Evolutionary conservation across 2,113 vertebrate genomes (phyloP), one percentile per base, ranked within the genome.

Genomic region (Ciconia stormi): DNA sequence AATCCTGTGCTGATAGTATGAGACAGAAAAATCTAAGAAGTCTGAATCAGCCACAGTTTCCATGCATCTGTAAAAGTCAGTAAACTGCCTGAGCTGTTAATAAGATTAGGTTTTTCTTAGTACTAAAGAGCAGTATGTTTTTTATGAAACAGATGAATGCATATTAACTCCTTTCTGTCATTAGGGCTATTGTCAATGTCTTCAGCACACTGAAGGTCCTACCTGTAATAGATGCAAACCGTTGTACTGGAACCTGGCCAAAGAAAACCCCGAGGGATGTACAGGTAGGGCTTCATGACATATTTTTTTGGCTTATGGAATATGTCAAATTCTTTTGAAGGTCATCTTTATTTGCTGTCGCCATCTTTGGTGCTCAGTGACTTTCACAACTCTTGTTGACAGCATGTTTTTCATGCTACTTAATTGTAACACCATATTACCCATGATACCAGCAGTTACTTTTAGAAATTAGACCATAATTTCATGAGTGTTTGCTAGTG

Each of bases 231-330:
- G 82, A 78, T 99, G 99, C 95, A 99, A 99, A 95, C 98, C 98
- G 0, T 98, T 99, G 30, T 99, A 98, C 97, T 99, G 99, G 99
- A 99, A 99, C 90, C 97, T 99, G 87, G 98, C 97, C 84, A 67
- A 62, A 66, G 98, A 98, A 73, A 99, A 99, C 94, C 98, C 98
- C 1, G 40, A 70, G 18, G 99, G 99, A 36, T 99, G 99, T 72
- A 97, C 94, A 97, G 99, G 99, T 99, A 91, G 81, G 76, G 20
- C 38, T 91, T 78, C 19, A 10, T 40, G 56, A 3, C 4, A 1
- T 13, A 5, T 29, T 70, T 38, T 40, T 88, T 84, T 74, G 55
- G 16, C 10, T 72, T 70, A 23, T 29, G 21, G 40, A 65, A 67
- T 66, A 30, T 34, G 15, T 49, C 66, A 29, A 44, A 44, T 76